Evolutionary conservation across 2,797 vertebrate genomes (phyloP).

Genomic region (Huso huso): DNA sequence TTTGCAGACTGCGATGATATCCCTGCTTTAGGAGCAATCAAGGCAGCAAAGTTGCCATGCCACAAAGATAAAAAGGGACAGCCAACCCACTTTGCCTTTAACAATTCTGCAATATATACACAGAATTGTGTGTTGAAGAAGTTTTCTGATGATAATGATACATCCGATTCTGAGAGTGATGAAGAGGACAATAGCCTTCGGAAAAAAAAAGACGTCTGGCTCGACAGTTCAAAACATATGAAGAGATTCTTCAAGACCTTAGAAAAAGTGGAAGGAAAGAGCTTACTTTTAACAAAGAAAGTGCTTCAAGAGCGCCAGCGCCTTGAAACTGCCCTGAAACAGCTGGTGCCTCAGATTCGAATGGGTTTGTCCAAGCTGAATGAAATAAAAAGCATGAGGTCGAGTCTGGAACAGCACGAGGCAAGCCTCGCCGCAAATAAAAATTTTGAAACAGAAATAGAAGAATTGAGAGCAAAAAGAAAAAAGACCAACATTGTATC

Average conservation of each 20-base stretch:
- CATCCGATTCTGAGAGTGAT: conserved; percentile 10
- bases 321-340: conserved; percentile 20
- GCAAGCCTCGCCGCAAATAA: conserved; percentile 17
- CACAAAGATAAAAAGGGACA: conserved; percentile 1
- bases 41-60: conserved; percentile 26
- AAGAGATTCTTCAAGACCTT: conserved; percentile 25
- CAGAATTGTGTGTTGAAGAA: neutral
- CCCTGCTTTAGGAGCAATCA: conserved; percentile 27
- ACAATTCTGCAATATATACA: neutral
- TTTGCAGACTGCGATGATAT: conserved; percentile 17
- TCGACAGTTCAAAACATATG: conserved; percentile 22
- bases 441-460: conserved; percentile 25
- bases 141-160: conserved; percentile 2
- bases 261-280: conserved; percentile 16
- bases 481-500: conserved; percentile 4
- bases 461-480: conserved; percentile 11
- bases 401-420: conserved; percentile 19
- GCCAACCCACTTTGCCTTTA: neutral
- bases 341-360: conserved; percentile 25
- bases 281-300: conserved; percentile 21
- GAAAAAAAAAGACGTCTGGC: conserved; percentile 18
- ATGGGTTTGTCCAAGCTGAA: conserved; percentile 22
- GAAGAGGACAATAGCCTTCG: conserved; percentile 8
- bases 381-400: conserved; percentile 21
- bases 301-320: conserved; percentile 29